Conservation (phyloP, 2,113 vertebrate genomes). For the Aegithalos caudatus region DNA sequence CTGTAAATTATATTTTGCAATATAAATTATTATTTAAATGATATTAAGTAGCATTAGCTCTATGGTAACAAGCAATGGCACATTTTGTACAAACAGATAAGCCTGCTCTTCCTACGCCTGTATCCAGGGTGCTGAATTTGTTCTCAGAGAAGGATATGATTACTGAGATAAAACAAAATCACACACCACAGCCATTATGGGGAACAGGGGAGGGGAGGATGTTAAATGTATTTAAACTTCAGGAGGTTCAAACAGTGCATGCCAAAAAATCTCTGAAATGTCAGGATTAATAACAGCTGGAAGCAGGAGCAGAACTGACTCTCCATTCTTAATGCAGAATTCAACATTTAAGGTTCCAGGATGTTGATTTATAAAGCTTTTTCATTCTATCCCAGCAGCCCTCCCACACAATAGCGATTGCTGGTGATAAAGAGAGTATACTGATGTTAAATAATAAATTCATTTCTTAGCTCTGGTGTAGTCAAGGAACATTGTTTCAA, state of each 20-base stretch:
- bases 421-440: neutral
- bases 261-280: conserved; percentile 1
- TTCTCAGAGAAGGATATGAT: conserved; percentile 29
- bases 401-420: neutral
- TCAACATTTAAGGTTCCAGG: neutral
- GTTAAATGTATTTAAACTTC: conserved; percentile 16
- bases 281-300: conserved; percentile 54
- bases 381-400: neutral
- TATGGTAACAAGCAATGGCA: conserved; percentile 31
- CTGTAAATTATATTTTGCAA: conserved; percentile 11
- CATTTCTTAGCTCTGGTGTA: neutral
- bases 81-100: conserved; percentile 44
- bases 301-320: neutral
- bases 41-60: conserved; percentile 16
- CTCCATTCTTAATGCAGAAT: neutral
- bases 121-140: neutral
- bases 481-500: neutral
- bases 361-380: conserved; percentile 3
- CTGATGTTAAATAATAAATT: neutral
- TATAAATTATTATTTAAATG: conserved; percentile 53
- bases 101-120: neutral
- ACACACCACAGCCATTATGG: neutral
- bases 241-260: neutral
- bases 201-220: neutral
- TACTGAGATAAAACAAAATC: conserved; percentile 31